Conservation (phyloP, 2,113 vertebrate species). For the Aythya baeri region DNA sequence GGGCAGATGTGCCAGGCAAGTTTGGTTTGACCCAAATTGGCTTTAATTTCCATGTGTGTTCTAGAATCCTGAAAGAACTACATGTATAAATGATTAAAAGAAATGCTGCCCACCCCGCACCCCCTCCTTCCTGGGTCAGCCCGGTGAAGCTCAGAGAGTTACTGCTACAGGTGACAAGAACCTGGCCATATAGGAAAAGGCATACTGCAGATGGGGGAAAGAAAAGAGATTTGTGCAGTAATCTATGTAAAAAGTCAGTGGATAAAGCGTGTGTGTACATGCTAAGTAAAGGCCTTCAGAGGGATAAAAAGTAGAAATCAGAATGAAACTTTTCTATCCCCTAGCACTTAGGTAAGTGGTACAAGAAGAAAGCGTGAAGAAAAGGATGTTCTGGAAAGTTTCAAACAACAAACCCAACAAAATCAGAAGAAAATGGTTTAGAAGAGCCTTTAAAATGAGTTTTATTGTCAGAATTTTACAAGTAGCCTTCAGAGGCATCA, state of each 20-base stretch:
- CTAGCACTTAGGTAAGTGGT: neutral
- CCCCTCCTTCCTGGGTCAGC: neutral
- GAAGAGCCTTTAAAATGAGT: constrained; percentile 85
- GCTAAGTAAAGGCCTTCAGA: neutral
- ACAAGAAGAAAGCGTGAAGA: neutral
- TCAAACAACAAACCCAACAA: constrained; percentile 49
- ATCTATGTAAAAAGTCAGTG: neutral
- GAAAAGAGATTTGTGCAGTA: neutral
- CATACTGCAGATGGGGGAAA: neutral
- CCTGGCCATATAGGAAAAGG: neutral
- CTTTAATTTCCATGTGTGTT: neutral
- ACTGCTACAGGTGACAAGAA: neutral
- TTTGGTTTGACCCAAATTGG: neutral
- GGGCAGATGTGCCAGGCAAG: neutral
- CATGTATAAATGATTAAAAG: neutral
- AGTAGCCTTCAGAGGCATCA: constrained; percentile 84
- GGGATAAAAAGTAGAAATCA: neutral
- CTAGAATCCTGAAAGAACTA: neutral
- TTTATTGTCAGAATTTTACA: constrained; percentile 88
- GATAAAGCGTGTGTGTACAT: neutral
- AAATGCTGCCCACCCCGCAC: neutral
- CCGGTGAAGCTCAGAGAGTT: neutral
- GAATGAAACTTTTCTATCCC: neutral
- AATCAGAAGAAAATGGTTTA: constrained; percentile 73
- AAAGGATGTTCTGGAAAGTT: neutral